Base-by-base conservation (phyloP, 2,113 vertebrate genomes). In the Eurypyga helias region DNA sequence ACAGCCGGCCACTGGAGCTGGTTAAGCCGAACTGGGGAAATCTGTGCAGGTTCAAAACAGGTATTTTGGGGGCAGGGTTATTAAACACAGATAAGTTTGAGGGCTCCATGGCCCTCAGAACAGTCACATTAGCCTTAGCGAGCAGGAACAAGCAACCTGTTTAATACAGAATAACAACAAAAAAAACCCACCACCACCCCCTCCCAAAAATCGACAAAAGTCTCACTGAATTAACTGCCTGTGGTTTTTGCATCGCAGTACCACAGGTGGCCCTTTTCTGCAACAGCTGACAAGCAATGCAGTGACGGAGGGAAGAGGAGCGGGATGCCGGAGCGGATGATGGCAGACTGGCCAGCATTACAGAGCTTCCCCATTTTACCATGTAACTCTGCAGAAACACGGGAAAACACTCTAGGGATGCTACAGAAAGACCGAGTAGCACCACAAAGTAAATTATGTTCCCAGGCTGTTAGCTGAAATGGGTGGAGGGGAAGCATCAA, bases 311-410 rank as follows among this genome's bases (percentile, higher is more conserved):
- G 16, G 18, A 36, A 28, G 8, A 6, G 3, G 41, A 80, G 72
- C 65, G 88, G 34, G 78, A 58, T 34, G 48, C 34, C 43, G 65
- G 20, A 9, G 62, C 64, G 80, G 23, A 19, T 8, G 5, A 48
- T 4, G 1, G 71, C 61, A 81, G 18, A 38, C 15, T 1, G 33
- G 62, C 2, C 46, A 23, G 41, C 1, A 7, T 1, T 0, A 3
- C 41, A 57, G 24, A 87, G 17, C 24, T 2, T 34, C 19, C 17
- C 11, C 24, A 2, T 14, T 49, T 12, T 5, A 1, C 16, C 13
- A 43, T 14, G 73, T 21, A 43, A 45, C 31, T 28, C 31, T n/a
- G 29, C 85, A 62, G 60, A 62, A 45, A 45, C 36, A 48, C 0
- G 4, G 60, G 34, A 62, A 51, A 57, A 19, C 49, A 73, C 34